Percentiles rank a stretch among this genome's conserved stretches.
Conservation (phyloP, 2,113 vertebrate species). For the Hemichromis elongatus region DNA sequence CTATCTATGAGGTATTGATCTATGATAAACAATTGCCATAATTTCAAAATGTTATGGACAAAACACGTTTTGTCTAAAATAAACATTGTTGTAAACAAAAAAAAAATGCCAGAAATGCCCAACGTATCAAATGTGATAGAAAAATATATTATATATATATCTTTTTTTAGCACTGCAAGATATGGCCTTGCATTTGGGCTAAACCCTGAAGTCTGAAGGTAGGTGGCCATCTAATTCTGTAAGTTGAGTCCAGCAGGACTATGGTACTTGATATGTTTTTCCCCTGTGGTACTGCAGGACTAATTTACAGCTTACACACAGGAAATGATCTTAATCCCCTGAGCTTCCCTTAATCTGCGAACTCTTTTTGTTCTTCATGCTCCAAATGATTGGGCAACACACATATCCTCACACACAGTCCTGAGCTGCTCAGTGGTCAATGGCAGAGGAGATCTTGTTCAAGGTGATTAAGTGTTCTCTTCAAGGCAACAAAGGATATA, state of each 20-base stretch:
- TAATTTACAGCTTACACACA: constrained; percentile 67
- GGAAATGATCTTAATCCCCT: constrained; percentile 69
- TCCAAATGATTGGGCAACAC: constrained; percentile 45
- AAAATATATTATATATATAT: no score
- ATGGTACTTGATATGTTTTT: constrained; percentile 2
- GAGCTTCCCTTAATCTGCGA: constrained; percentile 64
- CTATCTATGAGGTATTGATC: no score
- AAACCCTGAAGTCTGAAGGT: neutral
- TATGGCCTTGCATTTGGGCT: neutral
- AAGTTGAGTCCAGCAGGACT: neutral
- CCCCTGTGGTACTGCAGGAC: constrained; percentile 28
- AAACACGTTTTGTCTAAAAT: no score
- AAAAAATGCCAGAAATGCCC: no score
- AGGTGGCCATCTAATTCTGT: neutral
- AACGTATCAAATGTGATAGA: no score
- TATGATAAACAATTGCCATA: no score
- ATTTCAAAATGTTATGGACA: no score
- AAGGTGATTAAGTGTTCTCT: constrained; percentile 44
- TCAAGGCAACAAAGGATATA: constrained; percentile 29
- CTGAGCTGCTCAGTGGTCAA: constrained; percentile 47
- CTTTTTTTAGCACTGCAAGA: neutral
- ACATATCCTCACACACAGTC: neutral
- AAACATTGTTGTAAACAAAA: no score
- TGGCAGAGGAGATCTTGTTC: constrained; percentile 39
- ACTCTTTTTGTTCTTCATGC: constrained; percentile 69